Evolutionary conservation across 2,797 vertebrate genomes (phyloP), one percentile per base, ranked within the genome.

Genomic region (Xenentodon cancila): DNA sequence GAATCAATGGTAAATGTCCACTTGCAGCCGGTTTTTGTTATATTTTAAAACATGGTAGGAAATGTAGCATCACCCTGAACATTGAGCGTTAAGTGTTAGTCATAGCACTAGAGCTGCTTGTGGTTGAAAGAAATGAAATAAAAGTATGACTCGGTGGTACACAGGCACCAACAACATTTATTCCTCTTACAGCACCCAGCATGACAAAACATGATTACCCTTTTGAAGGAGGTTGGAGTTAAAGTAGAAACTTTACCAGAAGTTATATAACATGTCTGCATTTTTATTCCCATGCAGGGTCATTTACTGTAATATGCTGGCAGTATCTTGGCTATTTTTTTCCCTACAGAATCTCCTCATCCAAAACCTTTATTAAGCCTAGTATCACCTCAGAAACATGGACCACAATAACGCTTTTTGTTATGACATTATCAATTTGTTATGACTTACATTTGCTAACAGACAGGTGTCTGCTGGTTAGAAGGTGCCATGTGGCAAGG

Each of bases 231-330:
- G 71, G 54, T 69, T 75, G 75, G 64, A 80, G 76, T 76, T 76
- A 53, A 79, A 84, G 68, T 46, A 68, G 59, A 59, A 88, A 79
- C 46, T 63, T 87, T 85, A 88, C 85, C 88, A 89, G 87, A 90
- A 90, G 84, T 91, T 90, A 90, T 85, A 64, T 77, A 91, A 89
- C 84, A 60, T 22, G 80, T 84, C 85, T 88, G 81, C 71, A 53
- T 75, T 86, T 88, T 84, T 76, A 84, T 80, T 79, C 80, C 71
- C 80, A 62, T 79, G 74, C 81, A 61, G 74, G 88, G 86, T 89
- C 73, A 90, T 88, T 90, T 88, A 90, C 87, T 79, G 88, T 90
- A 90, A 89, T 79, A 74, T 32, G 53, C 79, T 88, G 85, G 84
- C 78, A 82, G 74, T 55, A 62, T 68, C 53, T 52, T 19, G 42